Percentiles rank a stretch among this genome's conserved stretches.
Conservation (phyloP, 2,113 vertebrate species). For the Cettia cetti region DNA sequence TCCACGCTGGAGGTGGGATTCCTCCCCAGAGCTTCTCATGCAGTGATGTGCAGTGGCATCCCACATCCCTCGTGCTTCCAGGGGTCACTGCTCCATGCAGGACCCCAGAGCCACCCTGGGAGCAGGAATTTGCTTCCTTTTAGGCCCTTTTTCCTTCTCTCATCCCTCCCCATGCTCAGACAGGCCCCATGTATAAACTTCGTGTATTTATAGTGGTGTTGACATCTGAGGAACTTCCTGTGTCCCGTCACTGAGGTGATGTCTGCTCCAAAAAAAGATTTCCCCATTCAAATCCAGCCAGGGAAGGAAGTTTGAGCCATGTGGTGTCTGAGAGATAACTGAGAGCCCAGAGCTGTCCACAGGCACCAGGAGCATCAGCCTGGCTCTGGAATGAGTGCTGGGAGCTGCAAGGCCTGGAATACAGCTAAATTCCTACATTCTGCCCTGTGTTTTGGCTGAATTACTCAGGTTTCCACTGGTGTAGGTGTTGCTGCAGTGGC, state of each 20-base stretch:
- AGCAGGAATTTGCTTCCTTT: background rate
- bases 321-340: background rate
- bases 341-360: background rate
- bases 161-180: background rate
- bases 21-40: background rate
- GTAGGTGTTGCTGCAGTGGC: background rate
- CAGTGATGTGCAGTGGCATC: fast-evolving
- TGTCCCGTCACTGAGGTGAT: background rate
- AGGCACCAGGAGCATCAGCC: background rate
- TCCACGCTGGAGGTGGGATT: background rate
- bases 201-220: background rate
- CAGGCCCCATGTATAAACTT: fast-evolving
- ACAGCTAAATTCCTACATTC: background rate
- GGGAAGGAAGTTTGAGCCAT: background rate
- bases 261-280: background rate
- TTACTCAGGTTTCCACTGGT: fast-evolving
- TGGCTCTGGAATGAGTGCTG: fast-evolving
- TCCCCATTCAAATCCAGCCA: background rate
- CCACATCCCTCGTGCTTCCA: fast-evolving
- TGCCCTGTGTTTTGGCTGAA: fast-evolving
- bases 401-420: background rate
- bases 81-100: fast-evolving
- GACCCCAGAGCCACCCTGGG: background rate
- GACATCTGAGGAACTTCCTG: background rate
- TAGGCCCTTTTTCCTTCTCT: background rate